Evolutionary conservation across 1,140 invertebrate species (phyloP), one percentile per base, ranked within the genome.

Genomic region (Tyrophagus putrescentiae): DNA sequence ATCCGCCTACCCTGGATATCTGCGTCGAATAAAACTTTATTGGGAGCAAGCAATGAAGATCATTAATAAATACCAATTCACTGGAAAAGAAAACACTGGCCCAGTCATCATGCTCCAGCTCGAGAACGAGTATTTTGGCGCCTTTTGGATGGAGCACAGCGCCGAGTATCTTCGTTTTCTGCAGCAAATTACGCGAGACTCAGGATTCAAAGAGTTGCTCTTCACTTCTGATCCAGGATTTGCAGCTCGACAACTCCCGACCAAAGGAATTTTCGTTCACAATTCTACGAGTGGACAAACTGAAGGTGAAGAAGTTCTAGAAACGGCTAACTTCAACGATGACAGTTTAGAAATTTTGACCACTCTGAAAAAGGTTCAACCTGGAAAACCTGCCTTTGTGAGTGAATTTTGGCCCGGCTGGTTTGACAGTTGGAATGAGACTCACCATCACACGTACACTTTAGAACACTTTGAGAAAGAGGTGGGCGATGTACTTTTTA

Each of bases 341-440:
- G 28, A 57, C 29, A 23, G 34, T 25, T 34, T 3, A 16, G 32
- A 9, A 9, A 52, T 9, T 7, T 41, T 57, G 31, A 1, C 18
- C 16, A 9, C 25, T 11, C 28, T 57, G 11, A 16, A 25, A 13
- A 57, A 36, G 16, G 31, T n/a, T 41, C 56, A 69, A 61, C 66
- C 64, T 1, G 42, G 60, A 25, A 68, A 70, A 5, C 71, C 71
- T 11, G 44, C 70, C 9, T 65, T 69, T n/a, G 72, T 70, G 44
- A 68, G 69, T 0, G 71, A 72, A 56, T 73, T 68, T 61, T 73
- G 72, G 58, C 62, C 71, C 9, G 72, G 71, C 25, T 70, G 69
- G 70, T 60, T 71, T 18, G 70, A 72, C 54, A 65, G 69, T 33
- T 72, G 70, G 70, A 62, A 65, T 29, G 60, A 41, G 32, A 11